Evolutionary conservation across 2,888 invertebrate species (phyloP).

Genomic region (Cryptocephalus moraei): DNA sequence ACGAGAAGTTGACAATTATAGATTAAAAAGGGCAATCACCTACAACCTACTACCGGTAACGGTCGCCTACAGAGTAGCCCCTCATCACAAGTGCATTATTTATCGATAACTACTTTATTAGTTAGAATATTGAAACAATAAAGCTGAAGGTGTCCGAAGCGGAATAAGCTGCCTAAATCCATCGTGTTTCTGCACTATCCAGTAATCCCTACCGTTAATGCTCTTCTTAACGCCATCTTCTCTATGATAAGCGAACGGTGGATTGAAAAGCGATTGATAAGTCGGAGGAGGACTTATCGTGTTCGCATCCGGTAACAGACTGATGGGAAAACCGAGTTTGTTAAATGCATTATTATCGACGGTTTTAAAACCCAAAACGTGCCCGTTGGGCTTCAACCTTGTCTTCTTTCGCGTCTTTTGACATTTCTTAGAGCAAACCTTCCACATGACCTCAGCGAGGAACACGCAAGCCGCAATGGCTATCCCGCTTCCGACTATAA

Average conservation of each 20-base stretch:
- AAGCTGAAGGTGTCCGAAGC: slow-evolving; percentile 63
- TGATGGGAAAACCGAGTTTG: slow-evolving; percentile 9
- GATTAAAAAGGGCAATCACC: too few relatives aligned
- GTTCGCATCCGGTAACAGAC: slow-evolving; percentile 12
- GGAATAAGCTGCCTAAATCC: slow-evolving; percentile 63
- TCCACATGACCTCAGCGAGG: slow-evolving; percentile 46
- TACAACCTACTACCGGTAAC: too few relatives aligned
- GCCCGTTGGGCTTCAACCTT: too few relatives aligned
- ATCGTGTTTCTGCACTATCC: slow-evolving; percentile 48
- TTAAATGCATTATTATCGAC: slow-evolving; percentile 13
- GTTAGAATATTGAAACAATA: slow-evolving; percentile 55
- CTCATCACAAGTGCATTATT: too few relatives aligned
- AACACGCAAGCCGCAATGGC: slow-evolving; percentile 54
- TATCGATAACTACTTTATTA: slow-evolving; percentile 10
- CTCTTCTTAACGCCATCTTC: slow-evolving; percentile 41
- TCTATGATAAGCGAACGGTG: slow-evolving; percentile 23
- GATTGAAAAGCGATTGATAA: slow-evolving; percentile 51
- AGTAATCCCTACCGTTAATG: slow-evolving; percentile 70
- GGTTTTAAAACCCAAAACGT: slow-evolving; percentile 1
- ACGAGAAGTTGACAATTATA: too few relatives aligned
- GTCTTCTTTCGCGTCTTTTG: slow-evolving; percentile 2
- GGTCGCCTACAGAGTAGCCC: too few relatives aligned
- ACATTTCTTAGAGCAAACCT: slow-evolving; percentile 1
- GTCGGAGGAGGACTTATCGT: slow-evolving; percentile 47
- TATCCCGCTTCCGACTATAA: slow-evolving; percentile 63